Conservation (phyloP, 2,888 invertebrate genomes). For the Enchytraeus crypticus region DNA sequence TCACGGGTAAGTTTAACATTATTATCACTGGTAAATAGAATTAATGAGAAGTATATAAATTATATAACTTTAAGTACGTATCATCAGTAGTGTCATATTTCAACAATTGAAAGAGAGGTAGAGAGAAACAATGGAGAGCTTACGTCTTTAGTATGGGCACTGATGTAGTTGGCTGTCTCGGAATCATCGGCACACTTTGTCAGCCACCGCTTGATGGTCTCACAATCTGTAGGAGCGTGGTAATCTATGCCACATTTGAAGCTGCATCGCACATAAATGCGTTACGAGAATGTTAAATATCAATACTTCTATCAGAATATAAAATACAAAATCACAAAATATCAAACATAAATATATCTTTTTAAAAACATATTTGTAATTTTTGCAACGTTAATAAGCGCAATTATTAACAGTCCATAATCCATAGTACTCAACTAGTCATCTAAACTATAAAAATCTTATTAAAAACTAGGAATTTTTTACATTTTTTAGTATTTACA, state of each 20-base stretch:
- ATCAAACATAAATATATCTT: neutral
- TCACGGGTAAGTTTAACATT: no score
- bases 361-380: neutral
- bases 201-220: slow-evolving; percentile 88
- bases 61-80: neutral
- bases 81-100: no score
- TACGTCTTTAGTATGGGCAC: slow-evolving; percentile 88
- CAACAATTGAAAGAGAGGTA: no score
- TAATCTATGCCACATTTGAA: slow-evolving; percentile 91
- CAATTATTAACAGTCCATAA: no score
- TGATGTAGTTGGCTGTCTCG: slow-evolving; percentile 98
- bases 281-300: neutral
- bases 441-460: no score
- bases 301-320: neutral
- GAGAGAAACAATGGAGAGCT: slow-evolving; percentile 32
- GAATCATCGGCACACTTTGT: slow-evolving; percentile 99
- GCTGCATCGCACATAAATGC: no score
- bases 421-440: no score
- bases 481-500: no score
- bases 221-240: slow-evolving; percentile 95
- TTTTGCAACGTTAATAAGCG: no score
- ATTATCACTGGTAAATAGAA: neutral
- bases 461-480: no score
- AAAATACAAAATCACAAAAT: neutral
- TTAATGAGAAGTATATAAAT: neutral